Conservation (phyloP, 2,113 vertebrate genomes). For the Hyaena hyaena region DNA sequence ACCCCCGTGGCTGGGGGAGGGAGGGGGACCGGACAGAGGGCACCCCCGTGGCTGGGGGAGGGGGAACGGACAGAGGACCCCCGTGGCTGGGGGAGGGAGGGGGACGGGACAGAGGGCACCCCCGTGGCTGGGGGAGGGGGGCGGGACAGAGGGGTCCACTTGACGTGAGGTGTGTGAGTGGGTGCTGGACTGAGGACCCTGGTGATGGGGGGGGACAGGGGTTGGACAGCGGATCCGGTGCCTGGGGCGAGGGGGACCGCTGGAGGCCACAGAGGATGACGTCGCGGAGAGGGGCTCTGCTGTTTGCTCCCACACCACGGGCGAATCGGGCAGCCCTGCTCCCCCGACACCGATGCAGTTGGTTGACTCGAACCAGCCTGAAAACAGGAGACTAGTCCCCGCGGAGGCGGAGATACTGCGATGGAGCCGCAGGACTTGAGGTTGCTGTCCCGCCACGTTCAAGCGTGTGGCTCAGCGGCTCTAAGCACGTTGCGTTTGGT, state of each 20-base stretch:
- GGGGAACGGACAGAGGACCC: too few species aligned
- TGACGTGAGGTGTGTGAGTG: background rate
- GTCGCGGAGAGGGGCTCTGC: too few species aligned
- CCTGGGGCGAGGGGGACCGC: background rate
- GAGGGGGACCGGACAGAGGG: too few species aligned
- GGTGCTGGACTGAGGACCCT: background rate
- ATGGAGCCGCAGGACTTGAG: too few species aligned
- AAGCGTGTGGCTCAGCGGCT: background rate
- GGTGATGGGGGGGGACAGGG: background rate
- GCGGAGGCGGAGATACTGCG: too few species aligned
- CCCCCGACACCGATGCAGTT: background rate
- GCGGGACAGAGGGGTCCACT: background rate
- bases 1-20: too few species aligned
- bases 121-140: too few species aligned
- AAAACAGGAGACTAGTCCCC: background rate
- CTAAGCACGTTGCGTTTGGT: background rate
- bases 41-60: background rate
- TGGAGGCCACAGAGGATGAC: background rate
- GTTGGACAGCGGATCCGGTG: background rate
- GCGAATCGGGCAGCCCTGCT: background rate
- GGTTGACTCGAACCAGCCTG: background rate
- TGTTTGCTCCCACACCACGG: background rate
- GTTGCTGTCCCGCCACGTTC: too few species aligned
- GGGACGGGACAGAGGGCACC: too few species aligned
- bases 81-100: background rate